A percentile compares a stretch with the other conserved stretches of the same genome.
phyloP scores from a whole-genome alignment of 2,888 invertebrate species.

The Plemyria rubiginata region DNA sequence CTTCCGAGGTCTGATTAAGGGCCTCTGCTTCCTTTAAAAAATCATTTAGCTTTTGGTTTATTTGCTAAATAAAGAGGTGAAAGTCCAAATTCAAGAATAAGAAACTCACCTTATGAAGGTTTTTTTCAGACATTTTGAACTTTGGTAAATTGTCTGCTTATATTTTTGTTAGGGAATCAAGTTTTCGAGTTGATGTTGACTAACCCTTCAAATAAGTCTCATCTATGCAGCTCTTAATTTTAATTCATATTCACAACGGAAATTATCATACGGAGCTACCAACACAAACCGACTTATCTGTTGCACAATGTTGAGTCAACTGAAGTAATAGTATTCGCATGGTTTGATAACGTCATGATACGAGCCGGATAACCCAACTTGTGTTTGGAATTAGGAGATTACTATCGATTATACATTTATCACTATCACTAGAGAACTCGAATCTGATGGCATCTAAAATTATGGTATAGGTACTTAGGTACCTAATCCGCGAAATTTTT shows the following conservation, averaged over 20 bases:
- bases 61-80: neutral
- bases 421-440: no score
- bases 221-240: no score
- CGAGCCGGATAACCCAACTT: neutral
- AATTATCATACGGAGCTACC: no score
- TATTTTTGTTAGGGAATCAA: no score
- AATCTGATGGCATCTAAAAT: no score
- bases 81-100: neutral
- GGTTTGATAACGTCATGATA: neutral
- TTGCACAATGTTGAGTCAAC: neutral
- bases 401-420: neutral
- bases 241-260: no score
- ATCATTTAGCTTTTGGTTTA: neutral
- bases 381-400: neutral
- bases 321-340: neutral
- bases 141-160: neutral
- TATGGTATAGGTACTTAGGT: no score
- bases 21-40: constrained; percentile 20
- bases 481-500: no score
- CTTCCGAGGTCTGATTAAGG: constrained; percentile 22
- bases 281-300: neutral
- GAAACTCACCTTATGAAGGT: constrained; percentile 18
- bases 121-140: constrained; percentile 18
- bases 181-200: no score
- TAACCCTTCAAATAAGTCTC: no score